These are phyloP conservation scores for Dunckerocampus dactyliophorus DNA, from an alignment of 2,113 vertebrate species.

Conservation along the genomic window DNA sequence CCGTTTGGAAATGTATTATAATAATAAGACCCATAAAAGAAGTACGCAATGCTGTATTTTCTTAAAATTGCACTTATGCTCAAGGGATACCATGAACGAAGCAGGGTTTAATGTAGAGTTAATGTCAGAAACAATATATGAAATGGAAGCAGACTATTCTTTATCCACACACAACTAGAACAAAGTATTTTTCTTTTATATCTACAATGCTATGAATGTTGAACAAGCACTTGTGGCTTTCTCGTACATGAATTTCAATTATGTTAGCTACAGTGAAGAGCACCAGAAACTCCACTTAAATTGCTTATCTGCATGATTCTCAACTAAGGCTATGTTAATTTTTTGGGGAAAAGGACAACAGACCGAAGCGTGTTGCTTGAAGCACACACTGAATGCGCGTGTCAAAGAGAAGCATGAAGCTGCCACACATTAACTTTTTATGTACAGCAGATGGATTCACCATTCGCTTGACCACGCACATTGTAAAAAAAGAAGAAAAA, in stretches of 20 bases:
- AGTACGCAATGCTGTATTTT: no score
- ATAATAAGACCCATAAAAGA: no score
- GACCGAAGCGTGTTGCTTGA: neutral
- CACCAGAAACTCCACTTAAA: slow-evolving; percentile 8
- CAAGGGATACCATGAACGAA: no score
- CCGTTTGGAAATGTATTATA: no score
- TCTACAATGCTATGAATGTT: neutral
- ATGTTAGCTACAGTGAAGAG: slow-evolving; percentile 20
- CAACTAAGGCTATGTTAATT: neutral
- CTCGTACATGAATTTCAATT: slow-evolving; percentile 9
- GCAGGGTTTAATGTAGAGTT: no score
- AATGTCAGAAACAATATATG: no score
- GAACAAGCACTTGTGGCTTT: slow-evolving; percentile 1
- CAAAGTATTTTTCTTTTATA: slow-evolving; percentile 7
- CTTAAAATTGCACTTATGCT: no score
- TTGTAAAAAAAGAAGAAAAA: neutral
- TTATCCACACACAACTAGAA: neutral
- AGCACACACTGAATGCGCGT: neutral
- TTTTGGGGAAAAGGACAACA: neutral
- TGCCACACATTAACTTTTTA: neutral
- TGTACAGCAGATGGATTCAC: neutral
- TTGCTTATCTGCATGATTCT: slow-evolving; percentile 3
- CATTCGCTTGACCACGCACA: neutral
- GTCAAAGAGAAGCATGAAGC: neutral
- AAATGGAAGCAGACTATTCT: neutral